phyloP scores from a whole-genome alignment of 1,140 invertebrate species.

The Mizuhopecten yessoensis region DNA sequence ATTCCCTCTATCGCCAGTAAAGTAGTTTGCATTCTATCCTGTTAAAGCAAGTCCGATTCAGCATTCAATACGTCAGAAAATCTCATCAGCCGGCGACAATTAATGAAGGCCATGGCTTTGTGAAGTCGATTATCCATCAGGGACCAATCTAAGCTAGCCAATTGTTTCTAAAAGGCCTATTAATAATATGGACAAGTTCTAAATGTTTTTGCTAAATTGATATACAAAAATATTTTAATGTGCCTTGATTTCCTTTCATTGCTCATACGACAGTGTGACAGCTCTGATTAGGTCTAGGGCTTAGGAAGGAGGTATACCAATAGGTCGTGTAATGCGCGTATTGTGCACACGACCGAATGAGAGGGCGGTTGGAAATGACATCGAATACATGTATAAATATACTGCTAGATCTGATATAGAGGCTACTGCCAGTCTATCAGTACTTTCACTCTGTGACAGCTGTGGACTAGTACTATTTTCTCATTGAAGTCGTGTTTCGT shows the following conservation, averaged over 20 bases:
- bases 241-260: background rate
- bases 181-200: conserved; percentile 28
- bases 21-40: conserved; percentile 13
- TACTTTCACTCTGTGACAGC: conserved; percentile 6
- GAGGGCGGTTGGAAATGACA: conserved; percentile 19
- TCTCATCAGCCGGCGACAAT: conserved; percentile 26
- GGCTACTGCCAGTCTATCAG: background rate
- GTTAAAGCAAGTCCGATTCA: background rate
- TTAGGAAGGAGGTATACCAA: background rate
- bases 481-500: conserved; percentile 33
- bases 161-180: conserved; percentile 39
- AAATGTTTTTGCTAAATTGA: conserved; percentile 10
- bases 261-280: background rate
- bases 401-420: background rate
- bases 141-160: background rate
- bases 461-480: background rate
- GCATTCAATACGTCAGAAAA: conserved; percentile 13
- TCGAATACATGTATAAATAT: background rate
- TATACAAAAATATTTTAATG: conserved; percentile 12
- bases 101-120: conserved; percentile 32
- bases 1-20: background rate
- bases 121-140: background rate
- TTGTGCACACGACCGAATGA: conserved; percentile 32
- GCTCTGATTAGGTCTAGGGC: conserved; percentile 13
- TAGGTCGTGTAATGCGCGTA: conserved; percentile 21